Conservation (phyloP, 2,113 vertebrate genomes). For the Scopus umbretta region DNA sequence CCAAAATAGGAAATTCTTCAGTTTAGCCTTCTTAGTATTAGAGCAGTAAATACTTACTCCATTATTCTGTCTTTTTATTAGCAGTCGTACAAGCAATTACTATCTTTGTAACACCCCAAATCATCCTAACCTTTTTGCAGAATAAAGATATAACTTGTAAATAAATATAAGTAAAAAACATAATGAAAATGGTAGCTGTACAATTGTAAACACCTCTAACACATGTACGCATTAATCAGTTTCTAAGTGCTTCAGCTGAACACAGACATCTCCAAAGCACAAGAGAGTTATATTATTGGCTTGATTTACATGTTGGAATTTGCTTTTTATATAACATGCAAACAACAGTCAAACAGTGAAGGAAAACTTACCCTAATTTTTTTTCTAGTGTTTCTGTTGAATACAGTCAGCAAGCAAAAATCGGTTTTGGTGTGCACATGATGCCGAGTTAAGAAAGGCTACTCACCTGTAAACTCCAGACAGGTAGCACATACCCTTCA, state of each 20-base stretch:
- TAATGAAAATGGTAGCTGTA: too few relatives aligned
- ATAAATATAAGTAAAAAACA: background rate
- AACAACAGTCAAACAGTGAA: background rate
- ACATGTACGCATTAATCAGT: background rate
- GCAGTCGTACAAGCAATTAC: background rate
- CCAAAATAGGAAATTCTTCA: background rate
- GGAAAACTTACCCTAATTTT: background rate
- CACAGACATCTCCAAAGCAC: background rate
- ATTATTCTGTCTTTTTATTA: background rate
- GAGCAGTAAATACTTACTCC: background rate
- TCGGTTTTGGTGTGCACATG: rapidly evolving
- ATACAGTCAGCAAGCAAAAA: background rate
- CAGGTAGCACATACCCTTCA: background rate
- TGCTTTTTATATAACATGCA: background rate
- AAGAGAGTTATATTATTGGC: background rate
- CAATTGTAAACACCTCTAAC: background rate
- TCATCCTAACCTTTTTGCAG: background rate
- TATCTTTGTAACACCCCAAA: background rate
- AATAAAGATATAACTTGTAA: background rate
- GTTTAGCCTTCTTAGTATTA: background rate
- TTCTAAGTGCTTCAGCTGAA: background rate
- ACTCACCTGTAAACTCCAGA: background rate
- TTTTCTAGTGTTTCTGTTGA: background rate
- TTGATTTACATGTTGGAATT: background rate
- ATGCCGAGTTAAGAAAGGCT: background rate